Percentiles rank a stretch among this genome's conserved stretches.
Conservation (phyloP, 2,797 vertebrate genomes). For the Scarus forsteni region DNA sequence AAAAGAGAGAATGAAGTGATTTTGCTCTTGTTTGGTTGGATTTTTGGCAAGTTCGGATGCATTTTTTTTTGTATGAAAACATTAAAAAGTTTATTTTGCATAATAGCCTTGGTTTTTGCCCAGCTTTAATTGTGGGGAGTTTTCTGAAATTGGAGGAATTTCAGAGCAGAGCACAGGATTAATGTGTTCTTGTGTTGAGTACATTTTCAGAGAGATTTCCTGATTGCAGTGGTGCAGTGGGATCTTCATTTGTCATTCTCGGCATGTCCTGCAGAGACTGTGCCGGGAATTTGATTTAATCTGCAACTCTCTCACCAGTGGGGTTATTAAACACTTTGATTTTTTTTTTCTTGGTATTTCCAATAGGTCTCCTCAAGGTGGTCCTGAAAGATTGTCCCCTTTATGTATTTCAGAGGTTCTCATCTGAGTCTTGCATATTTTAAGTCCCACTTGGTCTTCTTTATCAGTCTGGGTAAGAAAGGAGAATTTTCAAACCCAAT, state of each 20-base stretch:
- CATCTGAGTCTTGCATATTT: conserved; percentile 18
- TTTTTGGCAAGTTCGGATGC: no score
- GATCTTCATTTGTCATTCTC: conserved; percentile 37
- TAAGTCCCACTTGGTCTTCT: conserved; percentile 25
- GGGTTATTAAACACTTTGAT: conserved; percentile 39
- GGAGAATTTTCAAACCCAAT: conserved; percentile 27
- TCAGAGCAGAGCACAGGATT: conserved; percentile 2
- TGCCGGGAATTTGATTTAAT: conserved; percentile 34
- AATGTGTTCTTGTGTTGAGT: conserved; percentile 19
- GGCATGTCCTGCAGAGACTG: conserved; percentile 9
- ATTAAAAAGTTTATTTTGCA: no score
- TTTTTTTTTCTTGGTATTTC: conserved; percentile 63
- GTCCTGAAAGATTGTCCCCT: conserved; percentile 39
- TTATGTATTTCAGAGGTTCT: conserved; percentile 34
- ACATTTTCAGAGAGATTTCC: conserved; percentile 23
- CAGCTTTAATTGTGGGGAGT: conserved; percentile 1
- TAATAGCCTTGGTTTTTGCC: background rate
- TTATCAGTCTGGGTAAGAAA: conserved; percentile 19
- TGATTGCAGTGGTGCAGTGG: conserved; percentile 21
- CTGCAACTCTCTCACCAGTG: conserved; percentile 18
- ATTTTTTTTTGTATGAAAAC: no score
- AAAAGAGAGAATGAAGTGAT: no score
- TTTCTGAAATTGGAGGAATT: background rate
- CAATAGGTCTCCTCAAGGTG: conserved; percentile 45
- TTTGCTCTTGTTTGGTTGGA: no score